These are phyloP conservation scores for Melanotaenia parkinsoni DNA, from an alignment of 2,797 vertebrate species.

Conservation along the genomic window DNA sequence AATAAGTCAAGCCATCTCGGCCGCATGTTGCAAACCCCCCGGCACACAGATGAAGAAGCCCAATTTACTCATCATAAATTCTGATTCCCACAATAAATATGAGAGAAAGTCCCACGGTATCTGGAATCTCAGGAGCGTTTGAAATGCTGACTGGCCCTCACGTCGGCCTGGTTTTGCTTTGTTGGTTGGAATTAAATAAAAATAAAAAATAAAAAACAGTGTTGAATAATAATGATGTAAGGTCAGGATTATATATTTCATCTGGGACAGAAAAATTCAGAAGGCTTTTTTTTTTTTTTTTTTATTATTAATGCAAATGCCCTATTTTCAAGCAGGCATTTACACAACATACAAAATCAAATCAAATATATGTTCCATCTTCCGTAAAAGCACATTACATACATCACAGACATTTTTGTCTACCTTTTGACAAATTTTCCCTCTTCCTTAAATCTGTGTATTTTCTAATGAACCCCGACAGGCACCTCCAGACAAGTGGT, in stretches of 20 bases:
- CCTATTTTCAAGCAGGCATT: slow-evolving; percentile 11
- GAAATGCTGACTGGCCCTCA: slow-evolving; percentile 71
- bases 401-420: slow-evolving; percentile 48
- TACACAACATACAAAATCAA: slow-evolving; percentile 24
- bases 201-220: slow-evolving; percentile 26
- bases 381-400: slow-evolving; percentile 35
- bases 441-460: slow-evolving; percentile 39
- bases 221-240: slow-evolving; percentile 66
- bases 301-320: slow-evolving; percentile 35
- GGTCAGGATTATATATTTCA: slow-evolving; percentile 67
- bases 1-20: slow-evolving; percentile 88
- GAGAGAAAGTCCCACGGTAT: slow-evolving; percentile 78
- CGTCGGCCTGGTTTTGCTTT: slow-evolving; percentile 63
- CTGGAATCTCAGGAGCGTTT: slow-evolving; percentile 77
- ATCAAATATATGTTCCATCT: slow-evolving; percentile 21
- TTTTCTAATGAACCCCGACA: slow-evolving; percentile 77
- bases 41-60: slow-evolving; percentile 84
- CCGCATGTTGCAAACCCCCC: slow-evolving; percentile 82
- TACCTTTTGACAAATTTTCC: slow-evolving; percentile 64
- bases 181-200: slow-evolving; percentile 60
- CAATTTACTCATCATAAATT: slow-evolving; percentile 86
- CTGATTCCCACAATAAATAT: slow-evolving; percentile 85
- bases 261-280: slow-evolving; percentile 42
- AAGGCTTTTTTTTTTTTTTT: slow-evolving; percentile 21
- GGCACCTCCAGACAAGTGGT: slow-evolving; percentile 75